A percentile compares a stretch with the other conserved stretches of the same genome.
Conservation (phyloP, 2,797 vertebrate species). For the Iguana delicatissima region DNA sequence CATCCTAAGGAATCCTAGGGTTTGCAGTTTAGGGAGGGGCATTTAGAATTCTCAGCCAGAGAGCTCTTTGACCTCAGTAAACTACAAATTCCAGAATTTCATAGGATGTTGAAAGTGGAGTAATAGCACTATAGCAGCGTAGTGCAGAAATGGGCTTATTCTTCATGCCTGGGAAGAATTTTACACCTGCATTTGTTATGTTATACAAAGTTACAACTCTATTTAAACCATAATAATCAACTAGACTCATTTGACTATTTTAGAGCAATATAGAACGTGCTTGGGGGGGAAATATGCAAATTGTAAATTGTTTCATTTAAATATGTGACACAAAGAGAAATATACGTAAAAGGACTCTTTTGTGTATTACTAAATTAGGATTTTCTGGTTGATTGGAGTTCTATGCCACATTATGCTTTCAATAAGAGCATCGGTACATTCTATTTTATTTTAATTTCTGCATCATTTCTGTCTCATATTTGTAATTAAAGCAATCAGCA, state of each 20-base stretch:
- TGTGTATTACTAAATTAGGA: constrained; percentile 55
- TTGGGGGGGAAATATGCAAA: constrained; percentile 19
- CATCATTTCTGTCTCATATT: constrained; percentile 54
- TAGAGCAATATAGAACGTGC: constrained; percentile 20
- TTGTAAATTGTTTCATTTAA: constrained; percentile 41
- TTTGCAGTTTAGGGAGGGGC: too few species aligned
- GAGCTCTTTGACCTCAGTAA: too few species aligned
- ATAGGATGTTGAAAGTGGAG: too few species aligned
- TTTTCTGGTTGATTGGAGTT: constrained; percentile 60
- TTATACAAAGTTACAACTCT: not conserved
- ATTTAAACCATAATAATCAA: constrained; percentile 32
- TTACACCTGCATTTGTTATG: not conserved
- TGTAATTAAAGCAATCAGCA: constrained; percentile 58
- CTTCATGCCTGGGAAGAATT: constrained; percentile 32
- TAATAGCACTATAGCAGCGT: too few species aligned
- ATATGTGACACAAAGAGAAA: constrained; percentile 51
- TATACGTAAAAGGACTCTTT: constrained; percentile 51
- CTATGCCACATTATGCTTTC: constrained; percentile 50
- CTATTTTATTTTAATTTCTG: constrained; percentile 48
- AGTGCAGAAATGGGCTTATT: too few species aligned
- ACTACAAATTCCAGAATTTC: too few species aligned
- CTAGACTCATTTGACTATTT: constrained; percentile 26
- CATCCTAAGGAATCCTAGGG: too few species aligned
- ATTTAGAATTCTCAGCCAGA: too few species aligned
- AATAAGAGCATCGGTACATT: constrained; percentile 51